Evolutionary conservation across 2,888 invertebrate genomes (phyloP).

Genomic region (Eupithecia vulgata): DNA sequence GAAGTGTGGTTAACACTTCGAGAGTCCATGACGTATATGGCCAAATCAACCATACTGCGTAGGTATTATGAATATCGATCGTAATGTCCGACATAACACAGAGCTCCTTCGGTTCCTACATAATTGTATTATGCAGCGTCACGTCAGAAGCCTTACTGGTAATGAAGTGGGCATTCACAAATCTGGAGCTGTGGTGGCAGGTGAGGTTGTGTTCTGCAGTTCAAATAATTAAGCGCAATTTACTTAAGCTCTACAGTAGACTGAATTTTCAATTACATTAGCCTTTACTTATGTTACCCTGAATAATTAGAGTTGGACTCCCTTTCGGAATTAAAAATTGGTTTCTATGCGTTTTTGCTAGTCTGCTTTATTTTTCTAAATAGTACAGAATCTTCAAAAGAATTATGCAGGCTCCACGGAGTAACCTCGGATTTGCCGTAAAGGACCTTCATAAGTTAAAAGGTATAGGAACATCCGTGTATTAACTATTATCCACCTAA

Average conservation of each 20-base stretch:
- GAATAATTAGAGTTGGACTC: background rate
- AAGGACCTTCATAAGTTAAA: background rate
- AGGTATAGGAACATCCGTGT: background rate
- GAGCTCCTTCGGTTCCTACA: conserved; percentile 21
- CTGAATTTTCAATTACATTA: background rate
- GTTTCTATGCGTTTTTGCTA: background rate
- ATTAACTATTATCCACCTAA: background rate
- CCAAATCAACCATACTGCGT: background rate
- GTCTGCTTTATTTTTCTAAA: background rate
- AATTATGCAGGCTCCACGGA: background rate
- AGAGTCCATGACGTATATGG: too few species aligned
- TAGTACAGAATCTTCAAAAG: background rate
- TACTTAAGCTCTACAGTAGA: background rate
- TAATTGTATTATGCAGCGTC: conserved; percentile 50
- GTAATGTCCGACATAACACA: conserved; percentile 14
- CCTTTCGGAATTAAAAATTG: background rate
- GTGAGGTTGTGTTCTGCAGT: conserved; percentile 28
- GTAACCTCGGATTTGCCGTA: background rate
- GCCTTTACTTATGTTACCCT: background rate
- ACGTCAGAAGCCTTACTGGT: conserved; percentile 49
- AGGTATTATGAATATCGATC: background rate
- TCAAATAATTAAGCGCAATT: background rate
- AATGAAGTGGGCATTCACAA: conserved; percentile 21
- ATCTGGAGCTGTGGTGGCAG: conserved; percentile 23
- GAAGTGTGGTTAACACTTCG: too few species aligned